Evolutionary conservation across 1,140 invertebrate genomes (phyloP), one percentile per base, ranked within the genome.

Genomic region (Atopsyche davidsoni): DNA sequence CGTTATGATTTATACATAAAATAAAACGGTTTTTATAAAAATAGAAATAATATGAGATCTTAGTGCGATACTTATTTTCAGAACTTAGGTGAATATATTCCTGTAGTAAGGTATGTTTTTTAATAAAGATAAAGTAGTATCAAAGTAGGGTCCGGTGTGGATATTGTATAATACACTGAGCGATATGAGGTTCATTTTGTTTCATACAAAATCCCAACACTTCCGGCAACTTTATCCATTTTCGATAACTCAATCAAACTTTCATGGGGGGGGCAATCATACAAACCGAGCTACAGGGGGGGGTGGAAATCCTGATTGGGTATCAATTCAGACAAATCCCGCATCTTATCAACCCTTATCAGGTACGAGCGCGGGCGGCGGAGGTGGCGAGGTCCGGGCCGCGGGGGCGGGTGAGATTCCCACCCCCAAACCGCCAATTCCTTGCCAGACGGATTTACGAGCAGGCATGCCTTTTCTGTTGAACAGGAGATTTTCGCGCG

Each of bases 361-460:
- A 55, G 53, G 53, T 55, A 55, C 53, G 44, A 51, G 50, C 43
- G 32, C n/a, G n/a, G n/a, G n/a, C n/a, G n/a, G n/a, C n/a, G n/a
- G n/a, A n/a, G n/a, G n/a, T n/a, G n/a, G n/a, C n/a, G n/a, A n/a
- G n/a, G n/a, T n/a, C n/a, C n/a, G n/a, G n/a, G n/a, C n/a, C n/a
- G n/a, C n/a, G n/a, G n/a, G n/a, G n/a, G n/a, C n/a, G n/a, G n/a
- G n/a, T n/a, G n/a, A 31, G 25, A 19, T 23, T 17, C 11, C 28
- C 25, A 21, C 13, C 45, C 45, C 14, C 51, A 57, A 57, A 57
- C 55, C 55, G 47, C 51, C 55, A 53, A 57, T 57, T 57, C 51
- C 46, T 43, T 16, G 36, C 50, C 50, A 53, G 51, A 53, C 50
- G 51, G 51, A 57, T 57, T 57, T 57, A 57, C 51, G 55, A 53